A percentile compares a stretch with the other conserved stretches of the same genome.
These are phyloP conservation scores for Lampropteryx suffumata DNA, from an alignment of 2,888 invertebrate species.

Conservation along the genomic window DNA sequence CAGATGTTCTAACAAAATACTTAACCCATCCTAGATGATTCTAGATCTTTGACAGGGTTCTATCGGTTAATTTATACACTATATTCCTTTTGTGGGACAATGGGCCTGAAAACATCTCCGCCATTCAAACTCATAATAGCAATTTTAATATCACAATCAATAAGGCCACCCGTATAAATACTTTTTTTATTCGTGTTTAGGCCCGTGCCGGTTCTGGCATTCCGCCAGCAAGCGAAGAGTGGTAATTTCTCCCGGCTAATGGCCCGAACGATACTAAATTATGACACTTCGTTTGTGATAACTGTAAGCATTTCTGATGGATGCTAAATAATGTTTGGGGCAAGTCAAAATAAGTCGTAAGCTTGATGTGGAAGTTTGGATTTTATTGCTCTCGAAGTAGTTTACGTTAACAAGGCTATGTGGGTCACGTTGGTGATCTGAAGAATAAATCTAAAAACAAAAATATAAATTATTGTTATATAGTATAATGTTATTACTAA, in stretches of 20 bases:
- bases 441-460: slow-evolving; percentile 2
- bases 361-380: slow-evolving; percentile 18
- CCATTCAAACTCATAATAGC: slow-evolving; percentile 7
- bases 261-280: slow-evolving; percentile 61
- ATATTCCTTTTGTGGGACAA: no score
- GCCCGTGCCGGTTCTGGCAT: slow-evolving; percentile 44
- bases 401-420: slow-evolving; percentile 15
- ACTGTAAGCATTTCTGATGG: slow-evolving; percentile 42
- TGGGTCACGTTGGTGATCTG: slow-evolving; percentile 17
- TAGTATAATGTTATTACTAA: neutral
- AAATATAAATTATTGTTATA: no score
- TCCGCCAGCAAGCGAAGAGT: slow-evolving; percentile 46
- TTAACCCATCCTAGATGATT: no score
- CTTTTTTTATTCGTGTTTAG: slow-evolving; percentile 46
- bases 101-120: no score
- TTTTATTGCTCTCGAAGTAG: slow-evolving; percentile 15
- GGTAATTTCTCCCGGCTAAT: slow-evolving; percentile 61
- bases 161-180: slow-evolving; percentile 40
- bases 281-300: slow-evolving; percentile 58
- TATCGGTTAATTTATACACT: no score
- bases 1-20: no score
- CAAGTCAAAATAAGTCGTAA: slow-evolving; percentile 29
- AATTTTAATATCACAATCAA: slow-evolving; percentile 33
- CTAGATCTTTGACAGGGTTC: no score
- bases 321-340: slow-evolving; percentile 34